These are phyloP conservation scores for Sycobia sp. DNA, from an alignment of 1,140 invertebrate species.

Conservation along the genomic window DNA sequence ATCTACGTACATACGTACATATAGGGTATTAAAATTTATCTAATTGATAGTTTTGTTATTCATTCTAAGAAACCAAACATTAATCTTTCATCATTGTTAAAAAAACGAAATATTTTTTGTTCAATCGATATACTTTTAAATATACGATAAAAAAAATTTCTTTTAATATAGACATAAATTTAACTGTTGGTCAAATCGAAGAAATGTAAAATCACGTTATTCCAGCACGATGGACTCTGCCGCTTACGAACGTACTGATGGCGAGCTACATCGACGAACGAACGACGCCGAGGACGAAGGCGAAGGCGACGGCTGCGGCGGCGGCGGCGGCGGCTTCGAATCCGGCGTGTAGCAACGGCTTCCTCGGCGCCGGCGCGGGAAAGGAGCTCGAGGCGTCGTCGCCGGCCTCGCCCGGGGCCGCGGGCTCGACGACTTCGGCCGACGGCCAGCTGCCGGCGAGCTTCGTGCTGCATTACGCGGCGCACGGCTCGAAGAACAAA, in stretches of 20 bases:
- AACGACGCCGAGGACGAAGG: conserved; percentile 22
- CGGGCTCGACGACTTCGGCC: conserved; percentile 34
- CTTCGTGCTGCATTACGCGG: conserved; percentile 70
- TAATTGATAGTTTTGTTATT: too few relatives aligned
- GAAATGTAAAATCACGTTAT: too few relatives aligned
- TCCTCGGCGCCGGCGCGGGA: conserved; percentile 34
- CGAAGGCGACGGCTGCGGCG: conserved; percentile 33
- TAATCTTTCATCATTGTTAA: too few relatives aligned
- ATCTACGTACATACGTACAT: too few relatives aligned
- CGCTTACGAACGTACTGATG: conserved; percentile 63
- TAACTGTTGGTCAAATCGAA: too few relatives aligned
- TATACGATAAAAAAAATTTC: too few relatives aligned
- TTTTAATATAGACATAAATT: too few relatives aligned
- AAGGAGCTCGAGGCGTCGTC: conserved; percentile 32
- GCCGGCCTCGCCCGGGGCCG: conserved; percentile 35
- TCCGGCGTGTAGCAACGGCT: neutral
- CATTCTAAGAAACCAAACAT: too few relatives aligned
- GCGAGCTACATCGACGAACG: conserved; percentile 58
- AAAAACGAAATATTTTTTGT: too few relatives aligned
- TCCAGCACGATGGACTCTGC: conserved; percentile 62
- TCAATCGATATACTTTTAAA: too few relatives aligned
- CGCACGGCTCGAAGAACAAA: conserved; percentile 64
- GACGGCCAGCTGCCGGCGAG: conserved; percentile 59
- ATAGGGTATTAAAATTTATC: too few relatives aligned
- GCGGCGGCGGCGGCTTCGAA: conserved; percentile 39